Evolutionary conservation across 2,888 invertebrate genomes (phyloP).

Genomic region (Horisme vitalbata): DNA sequence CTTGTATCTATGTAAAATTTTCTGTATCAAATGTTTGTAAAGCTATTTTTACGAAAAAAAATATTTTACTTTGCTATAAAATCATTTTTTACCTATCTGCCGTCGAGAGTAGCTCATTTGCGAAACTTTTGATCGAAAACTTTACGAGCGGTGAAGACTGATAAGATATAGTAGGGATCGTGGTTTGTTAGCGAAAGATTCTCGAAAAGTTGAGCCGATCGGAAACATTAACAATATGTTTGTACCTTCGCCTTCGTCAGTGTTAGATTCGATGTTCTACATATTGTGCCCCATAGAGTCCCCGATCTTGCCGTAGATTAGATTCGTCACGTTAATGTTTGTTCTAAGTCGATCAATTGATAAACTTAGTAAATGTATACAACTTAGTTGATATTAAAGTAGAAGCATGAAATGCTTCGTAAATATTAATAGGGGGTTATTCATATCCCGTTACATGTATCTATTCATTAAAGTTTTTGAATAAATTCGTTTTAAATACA

Average conservation of each 20-base stretch:
- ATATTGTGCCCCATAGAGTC: slow-evolving; percentile 64
- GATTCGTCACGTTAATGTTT: slow-evolving; percentile 72
- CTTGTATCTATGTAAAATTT: slow-evolving; percentile 74
- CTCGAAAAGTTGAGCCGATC: slow-evolving; percentile 59
- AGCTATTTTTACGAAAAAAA: slow-evolving; percentile 78
- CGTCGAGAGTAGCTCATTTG: slow-evolving; percentile 70
- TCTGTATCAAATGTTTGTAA: slow-evolving; percentile 72
- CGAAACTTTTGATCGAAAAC: slow-evolving; percentile 68
- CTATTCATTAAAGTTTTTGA: slow-evolving; percentile 44
- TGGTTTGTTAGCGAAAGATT: slow-evolving; percentile 68
- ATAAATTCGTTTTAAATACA: slow-evolving; percentile 49
- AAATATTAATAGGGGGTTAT: slow-evolving; percentile 59
- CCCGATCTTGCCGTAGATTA: slow-evolving; percentile 70
- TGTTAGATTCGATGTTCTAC: slow-evolving; percentile 75
- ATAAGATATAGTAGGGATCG: slow-evolving; percentile 73
- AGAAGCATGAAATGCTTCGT: slow-evolving; percentile 75
- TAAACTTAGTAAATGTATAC: slow-evolving; percentile 74
- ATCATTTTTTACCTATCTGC: slow-evolving; percentile 61
- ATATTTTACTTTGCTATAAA: slow-evolving; percentile 62
- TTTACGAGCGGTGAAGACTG: slow-evolving; percentile 81
- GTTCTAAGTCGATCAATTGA: slow-evolving; percentile 69
- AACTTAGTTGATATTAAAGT: slow-evolving; percentile 68
- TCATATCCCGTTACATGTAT: slow-evolving; percentile 57
- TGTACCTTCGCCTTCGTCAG: slow-evolving; percentile 70
- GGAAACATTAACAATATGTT: slow-evolving; percentile 59